Evolutionary conservation across 30 jellyfish, hydroid and myxozoan species (phyloP).

Genomic region (Haliclystus octoradiatus): DNA sequence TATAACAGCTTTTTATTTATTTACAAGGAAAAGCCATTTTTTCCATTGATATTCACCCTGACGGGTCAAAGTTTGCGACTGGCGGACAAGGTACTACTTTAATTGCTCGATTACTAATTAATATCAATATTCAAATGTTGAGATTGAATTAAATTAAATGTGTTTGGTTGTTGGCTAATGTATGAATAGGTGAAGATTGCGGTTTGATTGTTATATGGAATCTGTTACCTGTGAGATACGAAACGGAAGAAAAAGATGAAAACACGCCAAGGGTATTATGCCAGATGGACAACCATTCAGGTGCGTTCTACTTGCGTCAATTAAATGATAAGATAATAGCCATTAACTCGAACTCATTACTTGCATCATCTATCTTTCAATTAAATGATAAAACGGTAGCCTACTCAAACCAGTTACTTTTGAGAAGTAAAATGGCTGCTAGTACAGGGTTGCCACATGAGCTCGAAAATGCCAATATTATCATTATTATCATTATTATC

Average conservation of each 20-base stretch:
- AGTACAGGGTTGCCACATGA: too few species aligned
- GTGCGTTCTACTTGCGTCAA: too few species aligned
- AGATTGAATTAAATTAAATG: too few species aligned
- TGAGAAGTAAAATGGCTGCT: too few species aligned
- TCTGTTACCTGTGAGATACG: constrained; percentile 63
- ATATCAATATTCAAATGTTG: too few species aligned
- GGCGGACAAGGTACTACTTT: constrained; percentile 90
- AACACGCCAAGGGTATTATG: constrained; percentile 65
- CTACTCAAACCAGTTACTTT: neutral
- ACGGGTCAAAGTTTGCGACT: constrained; percentile 97
- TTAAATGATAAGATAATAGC: too few species aligned
- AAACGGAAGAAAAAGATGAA: constrained; percentile 57
- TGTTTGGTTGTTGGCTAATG: too few species aligned
- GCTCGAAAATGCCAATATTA: too few species aligned
- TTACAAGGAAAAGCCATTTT: constrained; percentile 95
- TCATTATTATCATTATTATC: too few species aligned
- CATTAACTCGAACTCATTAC: too few species aligned
- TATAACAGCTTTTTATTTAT: too few species aligned
- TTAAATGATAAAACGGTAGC: neutral
- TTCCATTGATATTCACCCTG: constrained; percentile 93
- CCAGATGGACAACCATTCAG: constrained; percentile 94
- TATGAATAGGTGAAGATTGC: constrained; percentile 61
- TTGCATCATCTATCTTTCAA: neutral
- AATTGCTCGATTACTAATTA: neutral
- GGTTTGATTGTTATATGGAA: constrained; percentile 85